Evolutionary conservation across 37 sponge, comb jelly and placozoan genomes (phyloP).

Genomic region (Beroe forskalii): DNA sequence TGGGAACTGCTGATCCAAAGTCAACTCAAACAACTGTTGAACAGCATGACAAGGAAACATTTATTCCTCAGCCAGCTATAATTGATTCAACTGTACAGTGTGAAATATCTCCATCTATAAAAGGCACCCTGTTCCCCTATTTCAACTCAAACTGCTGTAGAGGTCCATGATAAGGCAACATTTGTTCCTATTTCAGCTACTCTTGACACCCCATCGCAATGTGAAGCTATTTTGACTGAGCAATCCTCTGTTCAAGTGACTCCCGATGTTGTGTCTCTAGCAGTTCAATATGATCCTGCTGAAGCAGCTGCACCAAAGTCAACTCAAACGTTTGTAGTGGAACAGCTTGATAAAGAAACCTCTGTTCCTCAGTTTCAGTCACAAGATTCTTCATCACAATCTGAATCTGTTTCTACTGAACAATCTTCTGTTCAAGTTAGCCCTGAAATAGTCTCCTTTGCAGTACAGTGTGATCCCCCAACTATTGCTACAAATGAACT

Average conservation of each 20-base stretch:
- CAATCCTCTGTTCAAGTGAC: not conserved
- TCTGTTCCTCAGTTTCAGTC: not conserved
- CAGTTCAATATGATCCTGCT: not conserved
- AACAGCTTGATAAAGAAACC: not conserved
- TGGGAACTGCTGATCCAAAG: no score
- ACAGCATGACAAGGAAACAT: not conserved
- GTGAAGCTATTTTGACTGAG: not conserved
- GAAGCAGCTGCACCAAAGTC: not conserved
- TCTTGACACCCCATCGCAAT: not conserved
- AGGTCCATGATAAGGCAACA: not conserved
- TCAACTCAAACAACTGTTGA: not conserved
- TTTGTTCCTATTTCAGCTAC: not conserved
- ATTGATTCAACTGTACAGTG: no score
- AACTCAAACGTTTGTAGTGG: not conserved
- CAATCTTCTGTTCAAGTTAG: not conserved
- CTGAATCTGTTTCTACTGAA: not conserved
- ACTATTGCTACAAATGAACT: not conserved
- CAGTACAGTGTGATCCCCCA: not conserved
- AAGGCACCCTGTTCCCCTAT: no score
- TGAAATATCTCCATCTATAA: no score
- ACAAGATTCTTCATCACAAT: not conserved
- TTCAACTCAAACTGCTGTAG: not conserved
- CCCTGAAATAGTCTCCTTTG: not conserved
- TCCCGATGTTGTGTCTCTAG: not conserved
- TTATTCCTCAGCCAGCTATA: no score